phyloP scores from a whole-genome alignment of 2,113 vertebrate genomes.

The Sinocyclocheilus anophthalmus region DNA sequence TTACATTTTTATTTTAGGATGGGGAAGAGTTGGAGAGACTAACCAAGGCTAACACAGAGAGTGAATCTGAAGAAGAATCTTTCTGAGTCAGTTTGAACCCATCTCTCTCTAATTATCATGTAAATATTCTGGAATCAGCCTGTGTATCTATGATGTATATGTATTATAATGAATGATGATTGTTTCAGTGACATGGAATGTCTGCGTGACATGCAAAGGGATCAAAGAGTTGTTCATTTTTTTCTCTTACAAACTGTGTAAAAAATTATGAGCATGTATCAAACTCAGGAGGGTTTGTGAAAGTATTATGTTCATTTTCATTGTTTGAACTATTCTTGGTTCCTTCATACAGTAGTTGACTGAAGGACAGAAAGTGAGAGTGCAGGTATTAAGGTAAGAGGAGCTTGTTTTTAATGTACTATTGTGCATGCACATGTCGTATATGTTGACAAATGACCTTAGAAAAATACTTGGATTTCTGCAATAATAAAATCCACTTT shows the following conservation, averaged over 20 bases:
- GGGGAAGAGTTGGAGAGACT: conserved; percentile 93
- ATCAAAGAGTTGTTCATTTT: background rate
- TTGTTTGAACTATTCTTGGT: background rate
- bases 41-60: conserved; percentile 84
- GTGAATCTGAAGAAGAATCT: conserved; percentile 89
- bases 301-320: background rate
- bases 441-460: background rate
- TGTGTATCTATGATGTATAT: conserved; percentile 49
- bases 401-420: background rate
- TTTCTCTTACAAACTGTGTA: background rate
- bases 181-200: background rate
- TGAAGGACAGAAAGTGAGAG: background rate
- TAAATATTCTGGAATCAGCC: conserved; percentile 57
- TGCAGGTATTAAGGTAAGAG: conserved; percentile 3
- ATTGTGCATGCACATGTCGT: background rate
- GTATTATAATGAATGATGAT: background rate
- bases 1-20: conserved; percentile 77
- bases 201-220: background rate
- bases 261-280: background rate
- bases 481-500: background rate
- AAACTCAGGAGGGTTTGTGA: background rate
- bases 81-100: conserved; percentile 60
- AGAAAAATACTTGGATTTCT: background rate
- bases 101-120: conserved; percentile 4
- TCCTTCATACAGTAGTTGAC: background rate